These are phyloP conservation scores for Mallotus villosus DNA, from an alignment of 2,797 vertebrate genomes.

Conservation along the genomic window DNA sequence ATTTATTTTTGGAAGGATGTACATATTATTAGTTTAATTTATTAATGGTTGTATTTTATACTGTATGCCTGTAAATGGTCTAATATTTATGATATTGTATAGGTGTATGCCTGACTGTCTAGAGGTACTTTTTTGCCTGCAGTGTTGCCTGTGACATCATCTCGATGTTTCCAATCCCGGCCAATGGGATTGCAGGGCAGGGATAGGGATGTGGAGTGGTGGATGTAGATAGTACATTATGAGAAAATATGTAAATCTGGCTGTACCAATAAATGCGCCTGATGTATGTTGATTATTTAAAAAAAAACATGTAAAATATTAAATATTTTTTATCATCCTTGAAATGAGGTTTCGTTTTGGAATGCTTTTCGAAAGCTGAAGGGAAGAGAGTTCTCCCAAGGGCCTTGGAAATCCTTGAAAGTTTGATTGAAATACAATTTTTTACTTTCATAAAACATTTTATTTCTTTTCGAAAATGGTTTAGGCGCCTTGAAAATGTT, in stretches of 20 bases:
- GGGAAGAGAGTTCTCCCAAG: too few relatives aligned
- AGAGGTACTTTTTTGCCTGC: constrained; percentile 62
- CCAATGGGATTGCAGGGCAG: constrained; percentile 44
- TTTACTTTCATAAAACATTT: too few relatives aligned
- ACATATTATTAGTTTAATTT: constrained; percentile 60
- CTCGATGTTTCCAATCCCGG: constrained; percentile 53
- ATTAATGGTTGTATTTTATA: constrained; percentile 72
- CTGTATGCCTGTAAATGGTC: constrained; percentile 71
- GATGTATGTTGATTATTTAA: constrained; percentile 70
- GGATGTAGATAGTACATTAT: constrained; percentile 25
- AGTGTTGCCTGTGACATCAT: constrained; percentile 72
- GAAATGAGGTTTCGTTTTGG: constrained; percentile 26
- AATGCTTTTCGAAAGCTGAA: background rate
- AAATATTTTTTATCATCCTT: constrained; percentile 77
- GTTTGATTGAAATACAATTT: too few relatives aligned
- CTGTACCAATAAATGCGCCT: constrained; percentile 62
- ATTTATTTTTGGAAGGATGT: constrained; percentile 71
- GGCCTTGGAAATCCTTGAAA: too few relatives aligned
- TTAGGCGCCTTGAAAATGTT: too few relatives aligned
- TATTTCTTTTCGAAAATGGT: too few relatives aligned
- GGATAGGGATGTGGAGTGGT: constrained; percentile 16
- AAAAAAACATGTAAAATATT: constrained; percentile 56
- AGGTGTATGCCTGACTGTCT: constrained; percentile 60
- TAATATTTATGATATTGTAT: constrained; percentile 63
- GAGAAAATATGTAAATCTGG: constrained; percentile 42